Evolutionary conservation across 2,888 invertebrate genomes (phyloP).

Genomic region (Caenorhabditis japonica): DNA sequence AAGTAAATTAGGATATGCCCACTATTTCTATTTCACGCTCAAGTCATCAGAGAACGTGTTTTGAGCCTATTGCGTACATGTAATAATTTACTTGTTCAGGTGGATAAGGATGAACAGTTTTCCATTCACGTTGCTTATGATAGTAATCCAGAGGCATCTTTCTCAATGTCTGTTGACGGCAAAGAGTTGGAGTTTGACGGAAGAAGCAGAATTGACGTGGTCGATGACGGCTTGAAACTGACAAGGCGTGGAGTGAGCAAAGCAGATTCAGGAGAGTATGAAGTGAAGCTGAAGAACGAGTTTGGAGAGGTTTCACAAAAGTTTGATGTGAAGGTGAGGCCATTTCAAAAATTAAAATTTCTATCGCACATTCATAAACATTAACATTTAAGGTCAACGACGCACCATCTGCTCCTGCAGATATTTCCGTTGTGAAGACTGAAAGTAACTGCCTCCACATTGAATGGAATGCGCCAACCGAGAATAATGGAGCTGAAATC

Average conservation of each 20-base stretch:
- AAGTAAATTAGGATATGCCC: too few relatives aligned
- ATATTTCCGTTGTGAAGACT: slow-evolving; percentile 66
- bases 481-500: slow-evolving; percentile 88
- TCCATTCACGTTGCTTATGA: slow-evolving; percentile 64
- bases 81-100: slow-evolving; percentile 45
- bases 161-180: slow-evolving; percentile 67
- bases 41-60: too few relatives aligned
- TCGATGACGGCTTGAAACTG: slow-evolving; percentile 57
- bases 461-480: slow-evolving; percentile 79
- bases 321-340: slow-evolving; percentile 63
- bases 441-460: slow-evolving; percentile 66
- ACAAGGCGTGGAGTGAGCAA: slow-evolving; percentile 63
- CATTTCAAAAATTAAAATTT: slow-evolving; percentile 7
- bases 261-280: slow-evolving; percentile 74
- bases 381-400: slow-evolving; percentile 55
- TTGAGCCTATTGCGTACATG: too few relatives aligned
- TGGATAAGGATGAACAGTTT: slow-evolving; percentile 71
- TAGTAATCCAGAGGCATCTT: slow-evolving; percentile 71
- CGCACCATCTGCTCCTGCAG: slow-evolving; percentile 70
- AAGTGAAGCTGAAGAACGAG: slow-evolving; percentile 70
- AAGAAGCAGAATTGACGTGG: slow-evolving; percentile 65
- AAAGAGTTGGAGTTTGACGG: slow-evolving; percentile 67
- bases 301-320: slow-evolving; percentile 68
- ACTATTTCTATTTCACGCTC: background rate
- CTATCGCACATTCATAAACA: background rate